Evolutionary conservation across 2,797 vertebrate species (phyloP), one percentile per base, ranked within the genome.

Genomic region (Tympanoctomys barrerae): DNA sequence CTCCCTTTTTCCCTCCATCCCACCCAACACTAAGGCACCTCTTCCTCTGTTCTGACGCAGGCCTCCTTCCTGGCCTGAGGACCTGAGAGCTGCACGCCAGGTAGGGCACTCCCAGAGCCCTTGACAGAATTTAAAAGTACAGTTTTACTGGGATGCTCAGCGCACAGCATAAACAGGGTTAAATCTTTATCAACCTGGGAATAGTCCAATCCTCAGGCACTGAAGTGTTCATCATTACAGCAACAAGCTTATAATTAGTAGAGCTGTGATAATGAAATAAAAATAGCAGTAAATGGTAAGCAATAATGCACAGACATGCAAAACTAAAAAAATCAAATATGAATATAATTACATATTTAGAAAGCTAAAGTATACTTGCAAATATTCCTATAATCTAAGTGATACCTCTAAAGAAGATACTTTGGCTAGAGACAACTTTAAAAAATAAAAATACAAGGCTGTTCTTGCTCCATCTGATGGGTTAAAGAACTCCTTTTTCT

Each of bases 141-240:
- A 87, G 49, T 75, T 70, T 62, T 57, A 59, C 9, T 78, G 36
- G 91, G 83, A 83, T 81, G 75, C 73, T 89, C 78, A 57, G 2
- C 59, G 39, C 31, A 19, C 0, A 87, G 61, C 7, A 70, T 42
- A 97, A 83, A 86, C 8, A 79, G 46, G 36, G n/a, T 92, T 91
- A 96, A 94, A 33, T 21, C 31, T 77, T 83, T 75, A 88, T 81
- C 49, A 87, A 91, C 75, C 54, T 22, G 66, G 80, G 83, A 94
- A 87, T 0, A 89, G 66, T 91, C 52, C 11, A 75, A 46, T 66
- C 68, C 80, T 89, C 28, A 84, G 80, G 70, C 10, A 95, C 64
- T 70, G 92, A 16, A 61, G 12, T 81, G 64, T 93, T 95, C 83
- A 96, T 93, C 73, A 85, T 85, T 70, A 95, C 1, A 90, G 59